phyloP scores from a whole-genome alignment of 2,113 vertebrate genomes.

The Bostrychus sinensis region DNA sequence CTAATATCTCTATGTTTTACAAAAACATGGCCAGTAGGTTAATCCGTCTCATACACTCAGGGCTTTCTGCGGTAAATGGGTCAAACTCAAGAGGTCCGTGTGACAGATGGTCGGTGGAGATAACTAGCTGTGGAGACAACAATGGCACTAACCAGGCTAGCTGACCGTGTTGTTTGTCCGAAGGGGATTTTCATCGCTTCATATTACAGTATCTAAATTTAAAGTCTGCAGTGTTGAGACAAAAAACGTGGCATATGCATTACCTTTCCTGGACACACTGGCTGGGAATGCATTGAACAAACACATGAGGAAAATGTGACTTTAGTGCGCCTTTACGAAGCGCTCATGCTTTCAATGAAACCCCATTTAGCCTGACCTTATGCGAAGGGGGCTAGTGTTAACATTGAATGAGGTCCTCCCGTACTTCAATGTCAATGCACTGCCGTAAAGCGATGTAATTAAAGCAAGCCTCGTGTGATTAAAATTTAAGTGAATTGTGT shows the following conservation, averaged over 20 bases:
- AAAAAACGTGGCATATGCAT: background rate
- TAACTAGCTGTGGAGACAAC: conserved; percentile 58
- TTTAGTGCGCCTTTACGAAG: background rate
- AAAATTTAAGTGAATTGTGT: background rate
- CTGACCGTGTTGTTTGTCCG: background rate
- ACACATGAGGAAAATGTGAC: conserved; percentile 8
- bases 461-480: background rate
- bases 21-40: conserved; percentile 35
- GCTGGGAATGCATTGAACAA: conserved; percentile 17
- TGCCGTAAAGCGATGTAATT: background rate
- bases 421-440: conserved; percentile 46
- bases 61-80: conserved; percentile 58
- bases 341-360: conserved; percentile 1
- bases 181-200: background rate
- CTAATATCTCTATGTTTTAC: background rate
- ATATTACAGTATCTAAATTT: background rate
- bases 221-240: background rate
- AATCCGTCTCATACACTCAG: conserved; percentile 46
- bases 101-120: conserved; percentile 67
- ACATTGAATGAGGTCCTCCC: conserved; percentile 4
- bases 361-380: background rate
- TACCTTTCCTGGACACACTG: background rate
- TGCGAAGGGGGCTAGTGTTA: background rate
- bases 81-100: conserved; percentile 54
- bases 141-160: conserved; percentile 41